Evolutionary conservation across 2,888 invertebrate genomes (phyloP), one percentile per base, ranked within the genome.

Genomic region (Hermodice carunculata): DNA sequence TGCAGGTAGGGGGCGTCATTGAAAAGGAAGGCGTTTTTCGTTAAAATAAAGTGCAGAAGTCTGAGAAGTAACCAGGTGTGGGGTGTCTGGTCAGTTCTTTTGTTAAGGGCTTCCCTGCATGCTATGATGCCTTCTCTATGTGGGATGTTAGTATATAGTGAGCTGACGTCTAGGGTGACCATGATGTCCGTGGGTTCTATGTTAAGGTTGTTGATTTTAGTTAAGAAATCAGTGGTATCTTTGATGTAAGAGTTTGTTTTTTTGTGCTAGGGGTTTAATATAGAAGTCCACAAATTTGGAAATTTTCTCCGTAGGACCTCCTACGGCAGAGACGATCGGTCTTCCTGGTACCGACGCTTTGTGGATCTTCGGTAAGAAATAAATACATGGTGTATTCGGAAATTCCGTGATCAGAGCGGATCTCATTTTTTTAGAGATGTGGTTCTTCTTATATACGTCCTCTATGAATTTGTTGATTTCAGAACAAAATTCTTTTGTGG

Each of bases 301-400:
- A 8, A 53, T 53, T 53, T 53, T 53, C 26, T 53, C 53, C 11
- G 53, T 53, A 31, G 53, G 53, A 14, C 34, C 3, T 2, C 37
- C 53, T 37, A 37, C 37, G 19, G 34, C 53, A 6, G 53, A 53
- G 2, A 53, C 53, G n/a, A 53, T 53, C 8, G 53, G 53, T 2
- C 53, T 19, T 2, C 53, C 53, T 24, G 24, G 32, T 4, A 26
- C 17, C 5, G 53, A 37, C 17, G 3, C 19, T 22, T 53, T 53
- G 19, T 53, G 53, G 28, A 53, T 53, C 37, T 53, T 53, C 6
- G 53, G 53, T 28, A 53, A 31, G 37, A 53, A 37, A 34, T 53
- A 53, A 14, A 53, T 11, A 22, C 37, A 3, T 5, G 53, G 24
- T 2, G 53, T 53, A 8, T 22, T 53, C 11, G 37, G 34, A 5